These are phyloP conservation scores for Ischnura elegans DNA, from an alignment of 2,888 invertebrate genomes.

Conservation along the genomic window DNA sequence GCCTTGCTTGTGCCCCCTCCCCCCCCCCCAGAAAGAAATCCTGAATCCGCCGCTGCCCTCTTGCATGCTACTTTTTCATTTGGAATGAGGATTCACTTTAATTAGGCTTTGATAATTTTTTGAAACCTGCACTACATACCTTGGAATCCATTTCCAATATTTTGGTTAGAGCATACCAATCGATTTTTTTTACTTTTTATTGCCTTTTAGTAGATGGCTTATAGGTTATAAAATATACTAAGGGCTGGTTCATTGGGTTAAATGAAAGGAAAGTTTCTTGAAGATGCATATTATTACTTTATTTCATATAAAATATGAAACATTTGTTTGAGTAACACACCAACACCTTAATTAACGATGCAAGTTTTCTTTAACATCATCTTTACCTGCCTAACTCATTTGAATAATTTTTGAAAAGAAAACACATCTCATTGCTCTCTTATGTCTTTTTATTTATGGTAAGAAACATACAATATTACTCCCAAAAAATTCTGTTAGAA, in stretches of 20 bases:
- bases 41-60: too few species aligned
- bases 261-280: not conserved
- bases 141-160: too few species aligned
- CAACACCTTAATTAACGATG: constrained; percentile 58
- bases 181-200: too few species aligned
- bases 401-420: constrained; percentile 40
- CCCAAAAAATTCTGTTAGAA: constrained; percentile 69
- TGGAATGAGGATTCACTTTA: too few species aligned
- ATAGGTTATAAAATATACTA: not conserved
- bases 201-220: too few species aligned
- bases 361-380: constrained; percentile 53
- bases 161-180: too few species aligned
- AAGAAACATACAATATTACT: constrained; percentile 69
- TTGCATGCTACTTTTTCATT: too few species aligned
- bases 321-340: constrained; percentile 58
- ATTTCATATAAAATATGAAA: constrained; percentile 66
- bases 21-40: too few species aligned
- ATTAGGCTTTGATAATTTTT: too few species aligned
- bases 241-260: not conserved
- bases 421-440: constrained; percentile 45
- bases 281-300: constrained; percentile 59
- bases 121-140: too few species aligned
- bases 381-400: constrained; percentile 34
- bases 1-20: too few species aligned
- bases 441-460: constrained; percentile 68